phyloP scores from a whole-genome alignment of 1,140 invertebrate genomes.

The Aricia agestis region DNA sequence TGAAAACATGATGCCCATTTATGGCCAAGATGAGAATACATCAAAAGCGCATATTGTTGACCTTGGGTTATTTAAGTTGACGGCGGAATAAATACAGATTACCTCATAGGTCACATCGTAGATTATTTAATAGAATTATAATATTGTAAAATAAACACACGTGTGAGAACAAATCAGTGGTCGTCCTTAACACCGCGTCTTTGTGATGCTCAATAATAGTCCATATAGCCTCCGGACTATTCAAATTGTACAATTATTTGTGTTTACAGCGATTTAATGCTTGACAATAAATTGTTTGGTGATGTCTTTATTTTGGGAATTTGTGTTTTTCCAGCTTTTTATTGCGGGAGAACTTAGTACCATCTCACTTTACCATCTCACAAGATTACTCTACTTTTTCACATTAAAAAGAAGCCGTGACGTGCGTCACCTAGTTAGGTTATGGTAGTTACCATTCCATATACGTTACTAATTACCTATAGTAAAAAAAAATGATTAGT shows the following conservation, averaged over 20 bases:
- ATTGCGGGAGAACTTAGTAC: too few relatives aligned
- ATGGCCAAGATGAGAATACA: not conserved
- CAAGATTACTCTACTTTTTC: too few relatives aligned
- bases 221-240: conserved; percentile 29
- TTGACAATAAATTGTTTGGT: not conserved
- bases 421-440: too few relatives aligned
- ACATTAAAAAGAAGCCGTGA: too few relatives aligned
- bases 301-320: not conserved
- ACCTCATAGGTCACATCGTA: conserved; percentile 5
- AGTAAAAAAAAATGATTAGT: too few relatives aligned
- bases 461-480: too few relatives aligned
- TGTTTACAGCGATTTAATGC: not conserved
- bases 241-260: not conserved
- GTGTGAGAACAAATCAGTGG: conserved; percentile 21
- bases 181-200: conserved; percentile 39
- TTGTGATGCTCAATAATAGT: conserved; percentile 41
- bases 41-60: not conserved
- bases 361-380: too few relatives aligned
- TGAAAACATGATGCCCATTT: not conserved
- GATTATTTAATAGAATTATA: conserved; percentile 1
- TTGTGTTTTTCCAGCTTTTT: too few relatives aligned
- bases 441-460: too few relatives aligned
- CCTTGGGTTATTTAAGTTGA: not conserved
- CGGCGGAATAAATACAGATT: conserved; percentile 1
- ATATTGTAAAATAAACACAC: not conserved